A percentile compares a stretch with the other conserved stretches of the same genome.
These are phyloP conservation scores for Archips crataeganus DNA, from an alignment of 2,888 invertebrate species.

Conservation along the genomic window DNA sequence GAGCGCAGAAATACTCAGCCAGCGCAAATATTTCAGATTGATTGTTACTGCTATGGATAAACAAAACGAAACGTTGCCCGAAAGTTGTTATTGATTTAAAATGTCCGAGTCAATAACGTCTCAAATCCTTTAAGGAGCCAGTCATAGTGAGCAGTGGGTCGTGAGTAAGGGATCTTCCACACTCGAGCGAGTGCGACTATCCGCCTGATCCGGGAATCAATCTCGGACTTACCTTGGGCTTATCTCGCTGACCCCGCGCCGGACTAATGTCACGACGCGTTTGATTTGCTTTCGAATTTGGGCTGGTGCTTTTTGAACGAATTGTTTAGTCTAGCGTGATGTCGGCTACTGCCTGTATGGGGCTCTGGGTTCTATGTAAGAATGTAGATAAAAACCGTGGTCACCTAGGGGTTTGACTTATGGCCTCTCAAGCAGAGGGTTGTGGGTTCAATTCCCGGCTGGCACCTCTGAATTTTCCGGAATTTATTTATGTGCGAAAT, in stretches of 20 bases:
- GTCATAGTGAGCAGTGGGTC: slow-evolving; percentile 71
- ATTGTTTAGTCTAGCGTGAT: slow-evolving; percentile 16
- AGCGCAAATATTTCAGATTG: slow-evolving; percentile 37
- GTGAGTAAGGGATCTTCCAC: slow-evolving; percentile 80
- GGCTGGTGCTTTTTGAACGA: slow-evolving; percentile 45
- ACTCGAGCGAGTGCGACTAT: slow-evolving; percentile 69
- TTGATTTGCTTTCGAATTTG: slow-evolving; percentile 72
- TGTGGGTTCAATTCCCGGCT: no score
- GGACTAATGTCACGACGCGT: slow-evolving; percentile 71
- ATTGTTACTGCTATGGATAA: slow-evolving; percentile 14
- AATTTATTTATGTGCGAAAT: no score
- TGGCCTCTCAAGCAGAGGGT: no score
- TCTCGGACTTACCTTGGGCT: slow-evolving; percentile 75
- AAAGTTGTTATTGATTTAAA: slow-evolving; percentile 43
- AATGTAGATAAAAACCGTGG: background rate
- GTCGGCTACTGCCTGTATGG: background rate
- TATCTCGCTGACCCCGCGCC: slow-evolving; percentile 80
- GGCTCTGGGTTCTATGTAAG: background rate
- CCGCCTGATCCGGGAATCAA: slow-evolving; percentile 82
- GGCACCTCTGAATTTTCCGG: no score
- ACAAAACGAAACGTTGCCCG: slow-evolving; percentile 18
- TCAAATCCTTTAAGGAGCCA: slow-evolving; percentile 66
- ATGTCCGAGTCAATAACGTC: slow-evolving; percentile 53
- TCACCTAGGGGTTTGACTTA: no score
- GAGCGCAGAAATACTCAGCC: slow-evolving; percentile 28